Evolutionary conservation across 1,140 invertebrate genomes (phyloP).

Genomic region (Archegozetes longisetosus): DNA sequence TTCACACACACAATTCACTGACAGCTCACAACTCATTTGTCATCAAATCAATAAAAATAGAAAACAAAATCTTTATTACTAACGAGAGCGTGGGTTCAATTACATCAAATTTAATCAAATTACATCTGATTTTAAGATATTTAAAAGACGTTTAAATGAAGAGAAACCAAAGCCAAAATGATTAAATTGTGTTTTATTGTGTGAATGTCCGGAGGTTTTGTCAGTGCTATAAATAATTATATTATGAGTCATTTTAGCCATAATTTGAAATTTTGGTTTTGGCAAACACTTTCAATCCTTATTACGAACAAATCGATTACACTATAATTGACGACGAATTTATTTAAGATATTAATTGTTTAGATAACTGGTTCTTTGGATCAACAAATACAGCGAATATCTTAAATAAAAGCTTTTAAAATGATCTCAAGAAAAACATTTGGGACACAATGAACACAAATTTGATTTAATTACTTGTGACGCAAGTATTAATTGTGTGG

Average conservation of each 20-base stretch:
- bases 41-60: conserved; percentile 39
- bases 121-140: neutral
- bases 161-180: neutral
- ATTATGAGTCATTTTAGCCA: conserved; percentile 34
- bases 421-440: too few relatives aligned
- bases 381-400: conserved; percentile 66
- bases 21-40: conserved; percentile 49
- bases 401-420: conserved; percentile 45
- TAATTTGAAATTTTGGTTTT: conserved; percentile 41
- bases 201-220: conserved; percentile 60
- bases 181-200: neutral
- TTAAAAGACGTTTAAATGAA: neutral
- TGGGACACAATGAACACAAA: neutral
- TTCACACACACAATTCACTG: conserved; percentile 52
- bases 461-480: conserved; percentile 58
- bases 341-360: conserved; percentile 32
- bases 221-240: conserved; percentile 74
- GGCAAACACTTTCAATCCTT: conserved; percentile 72
- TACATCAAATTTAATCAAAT: conserved; percentile 55
- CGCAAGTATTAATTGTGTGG: conserved; percentile 74
- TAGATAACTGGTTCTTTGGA: conserved; percentile 71
- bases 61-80: conserved; percentile 49
- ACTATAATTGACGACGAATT: conserved; percentile 66
- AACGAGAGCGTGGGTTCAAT: conserved; percentile 81
- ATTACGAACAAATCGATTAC: conserved; percentile 66